phyloP scores from a whole-genome alignment of 2,113 vertebrate species.

The Ardeotis arabs region DNA sequence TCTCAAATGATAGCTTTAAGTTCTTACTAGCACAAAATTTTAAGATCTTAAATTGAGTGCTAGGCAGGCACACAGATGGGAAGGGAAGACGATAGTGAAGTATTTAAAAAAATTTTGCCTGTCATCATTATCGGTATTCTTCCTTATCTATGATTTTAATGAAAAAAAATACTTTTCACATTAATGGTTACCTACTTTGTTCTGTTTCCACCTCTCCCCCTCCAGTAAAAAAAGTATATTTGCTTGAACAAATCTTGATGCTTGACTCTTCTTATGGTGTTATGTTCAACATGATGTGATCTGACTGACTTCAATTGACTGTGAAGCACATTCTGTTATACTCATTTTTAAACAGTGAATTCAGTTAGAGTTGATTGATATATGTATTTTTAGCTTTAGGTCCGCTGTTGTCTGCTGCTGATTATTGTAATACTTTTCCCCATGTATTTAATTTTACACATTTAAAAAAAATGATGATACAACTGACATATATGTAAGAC shows the following conservation, averaged over 20 bases:
- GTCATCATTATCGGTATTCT: not conserved
- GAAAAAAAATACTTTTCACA: not conserved
- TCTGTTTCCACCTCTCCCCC: accelerated
- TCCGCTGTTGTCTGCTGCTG: not conserved
- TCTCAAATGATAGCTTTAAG: not conserved
- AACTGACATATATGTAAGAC: not conserved
- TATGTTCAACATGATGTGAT: not conserved
- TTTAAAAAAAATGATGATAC: not conserved
- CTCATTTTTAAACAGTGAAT: not conserved
- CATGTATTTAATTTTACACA: not conserved
- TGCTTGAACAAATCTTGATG: not conserved
- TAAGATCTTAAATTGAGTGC: not conserved
- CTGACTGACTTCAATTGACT: conserved; percentile 13
- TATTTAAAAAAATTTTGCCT: not conserved
- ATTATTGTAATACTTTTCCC: not conserved
- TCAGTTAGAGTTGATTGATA: not conserved
- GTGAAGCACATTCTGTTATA: not conserved
- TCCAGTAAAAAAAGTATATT: not conserved
- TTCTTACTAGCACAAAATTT: not conserved
- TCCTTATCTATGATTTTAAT: not conserved
- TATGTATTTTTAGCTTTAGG: not conserved
- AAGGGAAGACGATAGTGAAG: not conserved
- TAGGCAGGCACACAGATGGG: not conserved
- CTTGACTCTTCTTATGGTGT: not conserved
- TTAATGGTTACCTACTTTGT: not conserved